Evolutionary conservation across 2,797 vertebrate species (phyloP).

Genomic region (Pelochelys cantorii): DNA sequence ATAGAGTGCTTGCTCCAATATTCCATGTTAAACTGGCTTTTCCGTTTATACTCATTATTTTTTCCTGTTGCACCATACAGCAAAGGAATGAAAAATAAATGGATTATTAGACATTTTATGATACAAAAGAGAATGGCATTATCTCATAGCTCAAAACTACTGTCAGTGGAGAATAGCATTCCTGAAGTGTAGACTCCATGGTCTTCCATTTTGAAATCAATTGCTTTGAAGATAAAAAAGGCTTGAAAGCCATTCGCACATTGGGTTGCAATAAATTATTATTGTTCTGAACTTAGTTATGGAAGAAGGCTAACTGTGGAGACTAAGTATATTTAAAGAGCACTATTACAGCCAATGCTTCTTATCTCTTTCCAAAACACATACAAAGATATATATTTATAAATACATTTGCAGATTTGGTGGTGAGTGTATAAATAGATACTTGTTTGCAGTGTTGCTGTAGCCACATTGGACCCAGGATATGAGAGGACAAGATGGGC

Average conservation of each 20-base stretch:
- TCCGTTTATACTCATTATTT: background rate
- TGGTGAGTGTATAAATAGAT: background rate
- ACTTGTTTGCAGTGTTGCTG: background rate
- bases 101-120: background rate
- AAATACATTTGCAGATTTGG: background rate
- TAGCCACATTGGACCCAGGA: background rate
- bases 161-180: background rate
- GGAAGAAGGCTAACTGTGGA: background rate
- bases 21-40: rapidly evolving
- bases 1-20: background rate
- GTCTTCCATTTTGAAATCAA: background rate
- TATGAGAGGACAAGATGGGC: background rate
- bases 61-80: rapidly evolving
- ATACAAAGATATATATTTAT: background rate
- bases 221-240: background rate
- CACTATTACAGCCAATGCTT: background rate
- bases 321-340: rapidly evolving
- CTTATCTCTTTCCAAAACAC: background rate
- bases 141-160: background rate
- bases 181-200: background rate
- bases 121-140: background rate
- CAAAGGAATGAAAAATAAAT: background rate
- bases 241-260: rapidly evolving
- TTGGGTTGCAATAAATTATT: background rate
- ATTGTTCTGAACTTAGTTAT: background rate